Evolutionary conservation across 2,797 vertebrate species (phyloP).

Genomic region (Enteromius viviparus): DNA sequence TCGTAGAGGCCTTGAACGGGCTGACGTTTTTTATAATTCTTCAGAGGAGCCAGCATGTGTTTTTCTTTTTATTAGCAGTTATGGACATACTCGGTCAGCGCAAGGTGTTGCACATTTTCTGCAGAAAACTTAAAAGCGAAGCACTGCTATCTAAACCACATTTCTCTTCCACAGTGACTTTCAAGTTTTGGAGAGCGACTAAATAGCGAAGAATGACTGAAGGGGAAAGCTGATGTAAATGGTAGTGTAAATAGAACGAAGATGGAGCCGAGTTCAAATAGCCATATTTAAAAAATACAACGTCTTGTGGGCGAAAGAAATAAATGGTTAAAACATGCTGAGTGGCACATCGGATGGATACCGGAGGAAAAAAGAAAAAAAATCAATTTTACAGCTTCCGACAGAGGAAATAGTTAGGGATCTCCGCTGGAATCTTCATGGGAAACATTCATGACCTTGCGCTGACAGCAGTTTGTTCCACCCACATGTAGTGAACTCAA

Average conservation of each 20-base stretch:
- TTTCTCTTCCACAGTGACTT: conserved; percentile 45
- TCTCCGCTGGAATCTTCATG: conserved; percentile 59
- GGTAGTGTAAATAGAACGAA: conserved; percentile 48
- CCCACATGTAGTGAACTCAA: conserved; percentile 65
- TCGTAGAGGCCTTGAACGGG: conserved; percentile 70
- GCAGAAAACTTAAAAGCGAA: conserved; percentile 52
- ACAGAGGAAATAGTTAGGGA: conserved; percentile 65
- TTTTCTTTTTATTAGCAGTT: conserved; percentile 69
- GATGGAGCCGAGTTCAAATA: conserved; percentile 46
- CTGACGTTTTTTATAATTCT: conserved; percentile 58
- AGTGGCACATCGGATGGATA: conserved; percentile 62
- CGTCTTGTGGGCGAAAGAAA: conserved; percentile 65
- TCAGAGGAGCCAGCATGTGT: conserved; percentile 62
- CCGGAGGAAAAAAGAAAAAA: conserved; percentile 41
- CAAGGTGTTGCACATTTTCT: conserved; percentile 57
- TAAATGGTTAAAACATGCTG: conserved; percentile 65
- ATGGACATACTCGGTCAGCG: conserved; percentile 56
- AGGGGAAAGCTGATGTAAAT: conserved; percentile 36
- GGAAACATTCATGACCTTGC: conserved; percentile 67
- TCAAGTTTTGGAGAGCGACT: conserved; percentile 36
- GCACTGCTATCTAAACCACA: conserved; percentile 46
- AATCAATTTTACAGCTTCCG: conserved; percentile 68
- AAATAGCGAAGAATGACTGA: conserved; percentile 36
- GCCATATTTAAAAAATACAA: conserved; percentile 58
- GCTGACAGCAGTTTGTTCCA: conserved; percentile 61